Evolutionary conservation across 1,140 invertebrate genomes (phyloP).

Genomic region (Whitmania pigra): DNA sequence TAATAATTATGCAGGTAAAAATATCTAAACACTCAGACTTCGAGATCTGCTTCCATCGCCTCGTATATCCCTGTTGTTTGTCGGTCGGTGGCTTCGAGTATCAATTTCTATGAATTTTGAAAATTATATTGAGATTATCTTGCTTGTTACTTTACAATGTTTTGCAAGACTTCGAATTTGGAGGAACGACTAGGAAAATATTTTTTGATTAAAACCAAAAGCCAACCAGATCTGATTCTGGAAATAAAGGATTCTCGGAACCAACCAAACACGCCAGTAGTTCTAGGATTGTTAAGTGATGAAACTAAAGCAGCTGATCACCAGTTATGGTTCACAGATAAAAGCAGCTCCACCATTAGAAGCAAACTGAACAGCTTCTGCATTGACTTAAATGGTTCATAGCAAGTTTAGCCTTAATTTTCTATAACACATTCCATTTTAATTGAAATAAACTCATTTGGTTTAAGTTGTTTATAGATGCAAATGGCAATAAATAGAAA

Average conservation of each 20-base stretch:
- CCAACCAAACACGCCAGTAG: slow-evolving; percentile 4
- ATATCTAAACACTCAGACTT: too few relatives aligned
- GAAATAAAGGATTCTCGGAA: slow-evolving; percentile 12
- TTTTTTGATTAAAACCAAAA: slow-evolving; percentile 11
- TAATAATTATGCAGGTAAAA: too few relatives aligned
- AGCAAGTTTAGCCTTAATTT: neutral
- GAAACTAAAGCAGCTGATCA: slow-evolving; percentile 6
- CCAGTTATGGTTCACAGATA: slow-evolving; percentile 20
- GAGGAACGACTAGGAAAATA: slow-evolving; percentile 13
- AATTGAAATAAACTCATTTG: too few relatives aligned
- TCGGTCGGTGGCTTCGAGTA: too few relatives aligned
- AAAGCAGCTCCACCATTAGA: slow-evolving; percentile 4
- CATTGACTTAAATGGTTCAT: slow-evolving; percentile 17
- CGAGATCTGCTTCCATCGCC: too few relatives aligned
- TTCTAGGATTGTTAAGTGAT: neutral
- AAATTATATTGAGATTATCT: too few relatives aligned
- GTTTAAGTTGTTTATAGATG: too few relatives aligned
- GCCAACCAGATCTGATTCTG: slow-evolving; percentile 15
- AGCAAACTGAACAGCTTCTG: slow-evolving; percentile 16
- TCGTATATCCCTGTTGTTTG: too few relatives aligned
- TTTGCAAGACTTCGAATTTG: neutral
- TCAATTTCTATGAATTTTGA: too few relatives aligned
- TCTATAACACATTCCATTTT: neutral
- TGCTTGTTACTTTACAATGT: too few relatives aligned
- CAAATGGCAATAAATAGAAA: too few relatives aligned